phyloP scores from a whole-genome alignment of 2,888 invertebrate species.

The Sturmia bella region DNA sequence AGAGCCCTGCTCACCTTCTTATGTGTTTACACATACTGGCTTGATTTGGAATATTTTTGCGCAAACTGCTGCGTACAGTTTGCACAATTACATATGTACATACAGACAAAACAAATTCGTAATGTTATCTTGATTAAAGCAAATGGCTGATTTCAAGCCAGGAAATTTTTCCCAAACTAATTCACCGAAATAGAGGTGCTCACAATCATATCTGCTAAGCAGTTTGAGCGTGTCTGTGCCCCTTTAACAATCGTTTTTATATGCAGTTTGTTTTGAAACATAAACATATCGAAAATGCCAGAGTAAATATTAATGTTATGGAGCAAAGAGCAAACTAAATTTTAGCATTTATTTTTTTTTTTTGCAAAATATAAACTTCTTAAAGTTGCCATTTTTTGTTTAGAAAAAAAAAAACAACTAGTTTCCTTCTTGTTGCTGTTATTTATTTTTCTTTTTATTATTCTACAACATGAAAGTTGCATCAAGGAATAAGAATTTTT shows the following conservation, averaged over 20 bases:
- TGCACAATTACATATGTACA: conserved; percentile 6
- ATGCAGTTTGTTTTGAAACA: neutral
- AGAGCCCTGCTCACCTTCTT: neutral
- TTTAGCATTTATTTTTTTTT: neutral
- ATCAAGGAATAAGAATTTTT: conserved; percentile 64
- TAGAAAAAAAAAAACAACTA: neutral
- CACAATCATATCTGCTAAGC: too few relatives aligned
- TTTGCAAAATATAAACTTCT: conserved; percentile 57
- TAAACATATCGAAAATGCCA: conserved; percentile 35
- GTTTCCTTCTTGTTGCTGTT: neutral
- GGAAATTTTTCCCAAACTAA: neutral
- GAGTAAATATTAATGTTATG: conserved; percentile 56
- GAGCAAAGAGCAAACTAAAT: conserved; percentile 49
- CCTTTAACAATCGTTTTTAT: neutral
- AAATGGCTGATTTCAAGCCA: neutral
- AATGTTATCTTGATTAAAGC: too few relatives aligned
- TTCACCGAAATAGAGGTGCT: neutral
- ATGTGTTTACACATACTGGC: neutral
- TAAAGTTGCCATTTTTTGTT: conserved; percentile 6
- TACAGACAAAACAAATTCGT: neutral
- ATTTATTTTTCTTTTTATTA: conserved; percentile 39
- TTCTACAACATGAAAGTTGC: conserved; percentile 50
- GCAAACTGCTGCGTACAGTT: neutral
- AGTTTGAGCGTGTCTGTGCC: too few relatives aligned
- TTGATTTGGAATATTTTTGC: conserved; percentile 18